Base-by-base conservation (phyloP, 1,140 invertebrate genomes). In the Drosophila lacteicornis region DNA sequence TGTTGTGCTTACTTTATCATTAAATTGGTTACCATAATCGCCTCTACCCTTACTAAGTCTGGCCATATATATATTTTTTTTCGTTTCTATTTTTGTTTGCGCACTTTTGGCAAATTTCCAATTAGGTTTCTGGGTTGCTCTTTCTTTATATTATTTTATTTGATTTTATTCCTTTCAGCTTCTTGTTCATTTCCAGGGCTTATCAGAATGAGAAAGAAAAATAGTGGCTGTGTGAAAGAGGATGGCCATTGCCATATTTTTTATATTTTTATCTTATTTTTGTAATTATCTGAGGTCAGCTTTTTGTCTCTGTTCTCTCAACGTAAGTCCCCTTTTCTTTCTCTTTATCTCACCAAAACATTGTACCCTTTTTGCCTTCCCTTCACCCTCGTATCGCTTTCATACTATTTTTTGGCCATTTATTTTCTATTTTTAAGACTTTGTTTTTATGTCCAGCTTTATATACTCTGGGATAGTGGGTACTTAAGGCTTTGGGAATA, bases 251-350 rank as follows among this genome's bases (percentile, higher is more conserved):
- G 27, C 43, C 43, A 71, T 57, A 57, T 43, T 70, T 70, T 50
- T 33, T 50, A 3, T 36, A 36, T 36, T 11, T 36, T 36, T 36
- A 30, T 30, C 27, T 30, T 30, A 30, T 71, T 50, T 40, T 50
- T 73, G 9, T 71, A 73, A 73, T 59, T 71, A 71, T 73, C 59
- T 73, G 66, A 25, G 53, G 53, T 59, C 66, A 59, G 9, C 17
- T 46, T 33, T 43, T 56, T 43, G 36, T 60, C 30, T 36, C 30
- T 8, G 5, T 38, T 12, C 7, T 15, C 47, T 12, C 1, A 4
- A 15, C 2, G 12, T 12, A 59, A 40, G 22, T 25, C 27, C 22
- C 27, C 22, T 36, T n/a, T 30, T 30, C 27, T 30, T 30, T 30
- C 27, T 30, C 1, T 6, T 30, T 30, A 30, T 30, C 27, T 30